Evolutionary conservation across 1,140 invertebrate genomes (phyloP), one percentile per base, ranked within the genome.

Genomic region (Microplitis mediator): DNA sequence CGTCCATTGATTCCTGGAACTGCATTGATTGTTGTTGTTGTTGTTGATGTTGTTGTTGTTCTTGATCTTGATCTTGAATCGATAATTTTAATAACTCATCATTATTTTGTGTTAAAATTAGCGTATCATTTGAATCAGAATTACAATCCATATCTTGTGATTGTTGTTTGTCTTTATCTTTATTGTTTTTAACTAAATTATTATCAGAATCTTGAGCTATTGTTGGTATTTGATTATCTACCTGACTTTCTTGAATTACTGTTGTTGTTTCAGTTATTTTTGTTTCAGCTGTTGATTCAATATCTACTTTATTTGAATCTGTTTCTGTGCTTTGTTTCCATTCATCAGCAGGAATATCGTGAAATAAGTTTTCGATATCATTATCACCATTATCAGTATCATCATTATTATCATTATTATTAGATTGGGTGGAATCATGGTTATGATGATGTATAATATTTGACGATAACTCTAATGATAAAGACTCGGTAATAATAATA

Each of bases 81-180:
- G 4, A 61, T 23, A 13, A 32, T 13, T 61, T 32, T 5, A 32
- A 61, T 61, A 34, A 4, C 35, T 16, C 1, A 45, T 58, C 8
- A 16, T 36, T 34, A 3, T 11, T 64, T 39, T 73, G 69, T n/a
- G 73, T 65, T 45, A 45, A 45, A 31, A 79, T 23, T 5, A 79
- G 39, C 0, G 76, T 79, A 50, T 81, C 78, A 35, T 80, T 76
- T 3, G 76, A 79, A 73, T 81, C 78, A 58, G 4, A 9, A 11
- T 45, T 45, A 45, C 39, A 45, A 45, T 70, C 31, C 0, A 63
- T 66, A 9, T 36, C 32, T 4, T 63, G 58, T 72, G 68, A 75
- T 13, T 71, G 35, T 23, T 74, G 60, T 58, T 67, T 77, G 32
- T 80, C 71, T 3, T 6, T 45, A 45, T 45, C 39, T 9, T 11